Evolutionary conservation across 2,797 vertebrate species (phyloP).

Genomic region (Brachymystax lenok): DNA sequence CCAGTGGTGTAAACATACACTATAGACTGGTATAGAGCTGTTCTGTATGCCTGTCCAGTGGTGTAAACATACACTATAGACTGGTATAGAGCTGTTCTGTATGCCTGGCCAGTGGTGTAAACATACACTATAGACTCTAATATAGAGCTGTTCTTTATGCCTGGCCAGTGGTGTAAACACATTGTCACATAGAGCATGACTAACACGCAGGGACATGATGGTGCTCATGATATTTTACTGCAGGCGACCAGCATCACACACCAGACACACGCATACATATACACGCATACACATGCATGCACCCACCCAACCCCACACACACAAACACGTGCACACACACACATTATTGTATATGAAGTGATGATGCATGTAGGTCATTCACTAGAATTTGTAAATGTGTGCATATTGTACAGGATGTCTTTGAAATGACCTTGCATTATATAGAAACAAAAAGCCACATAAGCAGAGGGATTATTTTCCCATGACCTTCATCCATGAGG

Average conservation of each 20-base stretch:
- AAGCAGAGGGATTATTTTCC: background rate
- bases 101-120: too few species aligned
- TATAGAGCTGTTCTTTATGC: too few species aligned
- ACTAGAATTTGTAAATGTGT: background rate
- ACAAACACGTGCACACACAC: conserved; percentile 22
- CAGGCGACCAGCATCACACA: conserved; percentile 12
- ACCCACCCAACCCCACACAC: conserved; percentile 15
- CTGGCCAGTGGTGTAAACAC: background rate
- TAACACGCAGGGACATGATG: conserved; percentile 41
- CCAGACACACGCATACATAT: conserved; percentile 9
- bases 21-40: too few species aligned
- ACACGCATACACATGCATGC: conserved; percentile 7
- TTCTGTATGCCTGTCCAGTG: too few species aligned
- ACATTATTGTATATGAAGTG: conserved; percentile 52
- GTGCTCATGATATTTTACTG: conserved; percentile 30
- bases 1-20: too few species aligned
- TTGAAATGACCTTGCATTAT: conserved; percentile 7
- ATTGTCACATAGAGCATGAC: conserved; percentile 43
- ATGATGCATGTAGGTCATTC: background rate
- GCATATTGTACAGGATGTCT: background rate
- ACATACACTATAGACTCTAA: too few species aligned
- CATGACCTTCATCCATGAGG: background rate
- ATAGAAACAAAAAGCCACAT: background rate
- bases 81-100: too few species aligned
- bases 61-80: too few species aligned